These are phyloP conservation scores for Cinclus mexicanus DNA, from an alignment of 2,113 vertebrate species.

Conservation along the genomic window DNA sequence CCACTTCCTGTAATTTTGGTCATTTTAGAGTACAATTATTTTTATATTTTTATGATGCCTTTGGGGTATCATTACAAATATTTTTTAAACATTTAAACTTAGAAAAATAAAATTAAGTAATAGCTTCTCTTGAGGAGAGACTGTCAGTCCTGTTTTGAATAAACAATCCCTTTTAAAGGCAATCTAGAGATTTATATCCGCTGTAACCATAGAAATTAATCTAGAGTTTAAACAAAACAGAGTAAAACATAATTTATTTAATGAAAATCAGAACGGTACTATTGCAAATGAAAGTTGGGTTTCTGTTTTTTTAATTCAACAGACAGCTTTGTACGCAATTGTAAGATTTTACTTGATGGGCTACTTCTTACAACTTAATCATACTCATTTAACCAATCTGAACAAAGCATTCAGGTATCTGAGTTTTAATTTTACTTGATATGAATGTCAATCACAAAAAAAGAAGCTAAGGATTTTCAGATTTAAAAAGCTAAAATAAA, in stretches of 20 bases:
- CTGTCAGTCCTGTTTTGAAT: constrained; percentile 70
- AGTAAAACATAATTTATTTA: constrained; percentile 71
- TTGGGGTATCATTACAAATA: constrained; percentile 76
- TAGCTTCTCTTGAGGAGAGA: constrained; percentile 69
- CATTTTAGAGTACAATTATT: constrained; percentile 76
- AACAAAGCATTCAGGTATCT: constrained; percentile 12
- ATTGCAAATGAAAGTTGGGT: constrained; percentile 57
- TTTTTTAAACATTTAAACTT: constrained; percentile 76
- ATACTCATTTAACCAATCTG: constrained; percentile 9
- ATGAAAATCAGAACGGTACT: constrained; percentile 73
- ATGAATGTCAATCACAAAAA: not conserved
- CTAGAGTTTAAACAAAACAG: constrained; percentile 69
- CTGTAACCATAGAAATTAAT: constrained; percentile 78
- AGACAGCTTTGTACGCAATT: constrained; percentile 32
- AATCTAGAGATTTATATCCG: constrained; percentile 69
- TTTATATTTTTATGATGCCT: constrained; percentile 78
- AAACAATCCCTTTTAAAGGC: constrained; percentile 71
- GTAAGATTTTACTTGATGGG: constrained; percentile 55
- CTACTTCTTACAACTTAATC: constrained; percentile 59
- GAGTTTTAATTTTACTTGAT: not conserved
- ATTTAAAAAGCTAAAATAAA: not conserved
- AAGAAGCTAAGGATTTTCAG: not conserved
- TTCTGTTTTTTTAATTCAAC: constrained; percentile 34
- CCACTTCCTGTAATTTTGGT: constrained; percentile 75
- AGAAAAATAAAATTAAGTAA: constrained; percentile 79